Conservation (phyloP, 1,140 invertebrate genomes). For the Linepithema humile region DNA sequence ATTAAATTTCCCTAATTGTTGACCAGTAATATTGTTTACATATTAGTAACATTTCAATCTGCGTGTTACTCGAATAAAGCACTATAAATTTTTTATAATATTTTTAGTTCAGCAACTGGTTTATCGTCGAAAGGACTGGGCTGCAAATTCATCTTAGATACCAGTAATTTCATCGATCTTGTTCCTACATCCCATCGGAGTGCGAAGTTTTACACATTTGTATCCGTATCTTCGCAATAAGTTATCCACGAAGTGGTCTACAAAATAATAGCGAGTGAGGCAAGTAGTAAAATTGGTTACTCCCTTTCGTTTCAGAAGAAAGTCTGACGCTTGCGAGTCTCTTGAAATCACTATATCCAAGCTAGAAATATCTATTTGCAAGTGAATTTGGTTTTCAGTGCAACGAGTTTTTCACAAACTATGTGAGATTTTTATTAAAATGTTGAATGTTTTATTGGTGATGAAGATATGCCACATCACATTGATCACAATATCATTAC, state of each 20-base stretch:
- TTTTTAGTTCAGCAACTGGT: background rate
- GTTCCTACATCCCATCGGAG: too few relatives aligned
- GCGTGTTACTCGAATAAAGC: background rate
- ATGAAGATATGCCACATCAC: background rate
- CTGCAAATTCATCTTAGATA: background rate
- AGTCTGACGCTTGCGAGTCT: background rate
- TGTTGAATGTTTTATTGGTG: background rate
- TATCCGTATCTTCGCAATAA: background rate
- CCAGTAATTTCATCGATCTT: background rate
- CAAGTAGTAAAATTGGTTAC: background rate
- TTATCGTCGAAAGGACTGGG: background rate
- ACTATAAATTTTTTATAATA: background rate
- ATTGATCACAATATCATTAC: background rate
- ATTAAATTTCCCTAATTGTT: background rate
- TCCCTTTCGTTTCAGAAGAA: background rate
- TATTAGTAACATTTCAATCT: conserved; percentile 3
- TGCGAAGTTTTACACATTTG: background rate
- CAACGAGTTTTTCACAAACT: background rate
- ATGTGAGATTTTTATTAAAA: background rate
- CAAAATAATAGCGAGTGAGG: background rate
- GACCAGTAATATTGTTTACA: conserved; percentile 1
- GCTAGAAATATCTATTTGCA: background rate
- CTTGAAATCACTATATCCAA: conserved; percentile 35
- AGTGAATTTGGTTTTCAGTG: too few relatives aligned
- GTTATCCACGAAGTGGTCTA: background rate